Conservation (phyloP, 2,797 vertebrate genomes). For the Eurystomus glaucurus region DNA sequence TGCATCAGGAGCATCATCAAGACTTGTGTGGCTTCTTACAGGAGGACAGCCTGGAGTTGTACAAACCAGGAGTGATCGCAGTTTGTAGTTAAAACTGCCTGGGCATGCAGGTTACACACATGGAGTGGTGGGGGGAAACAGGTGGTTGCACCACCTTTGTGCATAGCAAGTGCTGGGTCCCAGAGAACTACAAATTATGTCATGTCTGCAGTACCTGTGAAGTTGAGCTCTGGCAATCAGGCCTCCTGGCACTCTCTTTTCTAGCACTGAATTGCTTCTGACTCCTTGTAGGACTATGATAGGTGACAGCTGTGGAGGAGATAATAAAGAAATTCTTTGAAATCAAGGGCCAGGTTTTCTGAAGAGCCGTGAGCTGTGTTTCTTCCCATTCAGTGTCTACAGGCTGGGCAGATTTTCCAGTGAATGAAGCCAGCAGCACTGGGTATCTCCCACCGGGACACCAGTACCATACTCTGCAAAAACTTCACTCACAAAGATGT, state of each 20-base stretch:
- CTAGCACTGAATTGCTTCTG: not conserved
- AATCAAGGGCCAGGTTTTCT: not conserved
- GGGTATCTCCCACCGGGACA: not conserved
- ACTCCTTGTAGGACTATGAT: not conserved
- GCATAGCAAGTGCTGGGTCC: not conserved
- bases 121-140: not conserved
- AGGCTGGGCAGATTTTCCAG: not conserved
- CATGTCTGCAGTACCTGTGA: not conserved
- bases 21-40: not conserved
- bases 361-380: not conserved
- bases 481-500: accelerated
- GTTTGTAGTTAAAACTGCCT: not conserved
- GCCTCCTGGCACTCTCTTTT: not conserved
- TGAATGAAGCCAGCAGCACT: not conserved
- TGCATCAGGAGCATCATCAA: accelerated
- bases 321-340: not conserved
- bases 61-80: not conserved
- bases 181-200: not conserved
- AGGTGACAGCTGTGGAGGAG: not conserved
- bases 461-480: not conserved
- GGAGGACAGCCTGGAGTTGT: not conserved
- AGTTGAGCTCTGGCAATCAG: not conserved
- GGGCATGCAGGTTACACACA: accelerated
- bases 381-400: not conserved
- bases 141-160: not conserved